Evolutionary conservation across 2,888 invertebrate species (phyloP).

Genomic region (Scaptomyza cyrtandrae): DNA sequence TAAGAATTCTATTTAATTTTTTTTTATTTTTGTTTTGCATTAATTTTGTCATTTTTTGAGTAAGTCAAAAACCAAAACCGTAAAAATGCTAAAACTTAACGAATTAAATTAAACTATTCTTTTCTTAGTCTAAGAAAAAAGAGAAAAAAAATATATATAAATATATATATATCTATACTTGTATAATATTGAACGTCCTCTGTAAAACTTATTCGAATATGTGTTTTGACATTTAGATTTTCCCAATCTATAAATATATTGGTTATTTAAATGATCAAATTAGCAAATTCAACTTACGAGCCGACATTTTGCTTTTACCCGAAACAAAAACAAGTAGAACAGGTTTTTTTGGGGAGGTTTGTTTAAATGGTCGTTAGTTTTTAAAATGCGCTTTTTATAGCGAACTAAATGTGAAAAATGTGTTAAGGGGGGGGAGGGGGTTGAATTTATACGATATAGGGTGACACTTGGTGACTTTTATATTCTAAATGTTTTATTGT

Average conservation of each 20-base stretch:
- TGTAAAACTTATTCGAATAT: background rate
- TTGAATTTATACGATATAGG: background rate
- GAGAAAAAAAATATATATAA: too few species aligned
- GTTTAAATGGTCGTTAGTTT: conserved; percentile 39
- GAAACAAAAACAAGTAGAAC: too few species aligned
- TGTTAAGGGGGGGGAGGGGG: conserved; percentile 17
- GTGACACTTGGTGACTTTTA: conserved; percentile 56
- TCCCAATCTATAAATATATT: background rate
- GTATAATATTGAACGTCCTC: background rate
- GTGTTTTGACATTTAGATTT: background rate
- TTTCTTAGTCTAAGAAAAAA: too few species aligned
- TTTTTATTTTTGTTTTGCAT: too few species aligned
- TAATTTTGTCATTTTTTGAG: too few species aligned
- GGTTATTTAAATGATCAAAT: background rate
- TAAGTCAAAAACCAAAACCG: too few species aligned
- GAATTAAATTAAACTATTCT: too few species aligned
- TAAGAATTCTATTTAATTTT: too few species aligned
- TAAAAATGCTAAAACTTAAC: too few species aligned
- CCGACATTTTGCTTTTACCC: background rate
- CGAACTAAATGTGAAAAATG: conserved; percentile 67
- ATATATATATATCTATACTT: too few species aligned
- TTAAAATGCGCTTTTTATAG: conserved; percentile 49
- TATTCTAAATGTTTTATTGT: conserved; percentile 69
- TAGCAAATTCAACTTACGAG: background rate
- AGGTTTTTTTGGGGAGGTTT: background rate